phyloP scores from a whole-genome alignment of 1,140 invertebrate genomes.

The Cheumatopsyche charites region DNA sequence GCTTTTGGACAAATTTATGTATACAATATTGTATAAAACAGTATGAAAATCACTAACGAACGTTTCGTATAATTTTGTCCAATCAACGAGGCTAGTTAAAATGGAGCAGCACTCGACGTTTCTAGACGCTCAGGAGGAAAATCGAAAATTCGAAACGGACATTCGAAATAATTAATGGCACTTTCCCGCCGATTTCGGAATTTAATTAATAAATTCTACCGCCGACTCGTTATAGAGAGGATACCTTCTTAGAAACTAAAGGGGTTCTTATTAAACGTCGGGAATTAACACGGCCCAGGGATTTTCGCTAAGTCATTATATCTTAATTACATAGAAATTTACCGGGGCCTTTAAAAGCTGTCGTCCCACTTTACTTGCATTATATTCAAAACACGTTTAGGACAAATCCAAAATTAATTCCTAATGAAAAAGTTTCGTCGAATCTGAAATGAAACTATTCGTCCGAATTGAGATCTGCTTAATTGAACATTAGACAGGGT shows the following conservation, averaged over 20 bases:
- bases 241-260: not conserved
- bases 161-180: not conserved
- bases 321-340: constrained; percentile 26
- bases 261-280: constrained; percentile 17
- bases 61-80: not conserved
- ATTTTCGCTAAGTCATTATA: constrained; percentile 32
- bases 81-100: not conserved
- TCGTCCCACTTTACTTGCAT: constrained; percentile 1
- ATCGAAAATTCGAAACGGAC: not conserved
- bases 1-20: no score
- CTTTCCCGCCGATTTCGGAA: not conserved
- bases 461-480: no score
- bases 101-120: not conserved
- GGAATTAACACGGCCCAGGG: constrained; percentile 18
- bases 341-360: constrained; percentile 21
- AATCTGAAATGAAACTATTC: no score
- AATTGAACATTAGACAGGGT: no score
- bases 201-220: constrained; percentile 29
- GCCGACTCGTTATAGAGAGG: not conserved
- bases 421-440: constrained; percentile 16
- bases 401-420: constrained; percentile 16
- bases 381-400: constrained; percentile 25
- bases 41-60: not conserved
- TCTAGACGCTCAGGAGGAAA: not conserved
- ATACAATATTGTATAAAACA: no score